These are phyloP conservation scores for Halcyon leucocephala DNA, from an alignment of 2,797 vertebrate genomes.

Conservation along the genomic window DNA sequence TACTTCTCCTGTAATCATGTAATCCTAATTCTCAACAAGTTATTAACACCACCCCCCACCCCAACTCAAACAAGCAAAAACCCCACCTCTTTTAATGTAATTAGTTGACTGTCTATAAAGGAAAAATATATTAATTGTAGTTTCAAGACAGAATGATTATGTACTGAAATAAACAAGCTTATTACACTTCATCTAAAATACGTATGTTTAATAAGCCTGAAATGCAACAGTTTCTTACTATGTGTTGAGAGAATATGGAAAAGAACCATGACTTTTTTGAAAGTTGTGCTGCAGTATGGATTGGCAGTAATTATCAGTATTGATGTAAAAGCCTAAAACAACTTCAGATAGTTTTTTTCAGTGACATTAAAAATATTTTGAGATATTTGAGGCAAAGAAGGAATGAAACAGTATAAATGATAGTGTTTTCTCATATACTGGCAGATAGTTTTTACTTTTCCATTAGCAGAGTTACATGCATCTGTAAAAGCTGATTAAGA, in stretches of 20 bases:
- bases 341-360: neutral
- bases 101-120: conserved; percentile 11
- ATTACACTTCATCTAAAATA: neutral
- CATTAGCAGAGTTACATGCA: neutral
- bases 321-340: neutral
- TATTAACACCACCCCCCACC: neutral
- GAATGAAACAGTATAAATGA: neutral
- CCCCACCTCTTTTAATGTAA: neutral
- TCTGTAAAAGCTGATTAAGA: neutral
- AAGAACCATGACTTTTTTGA: neutral
- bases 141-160: conserved; percentile 45
- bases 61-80: too few relatives aligned
- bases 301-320: neutral
- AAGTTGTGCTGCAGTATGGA: neutral
- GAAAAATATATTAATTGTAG: neutral
- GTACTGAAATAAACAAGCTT: conserved; percentile 13
- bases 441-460: neutral
- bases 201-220: neutral
- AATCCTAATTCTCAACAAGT: conserved; percentile 4
- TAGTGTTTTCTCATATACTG: neutral
- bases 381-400: neutral
- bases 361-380: neutral
- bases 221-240: neutral
- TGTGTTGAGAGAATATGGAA: neutral
- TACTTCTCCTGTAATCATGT: conserved; percentile 17